These are phyloP conservation scores for Zootoca vivipara DNA, from an alignment of 2,113 vertebrate species.

Conservation along the genomic window DNA sequence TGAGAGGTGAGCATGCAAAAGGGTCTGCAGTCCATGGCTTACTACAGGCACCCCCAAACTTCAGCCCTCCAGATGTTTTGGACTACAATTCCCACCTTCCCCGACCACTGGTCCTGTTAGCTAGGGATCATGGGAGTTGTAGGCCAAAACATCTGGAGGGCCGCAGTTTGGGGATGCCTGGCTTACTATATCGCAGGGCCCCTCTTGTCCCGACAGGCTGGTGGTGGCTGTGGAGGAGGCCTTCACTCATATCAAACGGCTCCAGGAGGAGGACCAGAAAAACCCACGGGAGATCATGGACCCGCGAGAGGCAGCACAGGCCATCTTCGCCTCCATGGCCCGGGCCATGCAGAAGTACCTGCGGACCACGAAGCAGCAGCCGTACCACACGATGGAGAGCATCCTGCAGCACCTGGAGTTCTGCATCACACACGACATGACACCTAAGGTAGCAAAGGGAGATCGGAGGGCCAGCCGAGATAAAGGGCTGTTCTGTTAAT, in stretches of 20 bases:
- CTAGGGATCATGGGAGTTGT: no score
- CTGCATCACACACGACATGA: constrained; percentile 99
- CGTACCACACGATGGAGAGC: constrained; percentile 98
- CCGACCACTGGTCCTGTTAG: no score
- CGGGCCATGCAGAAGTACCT: constrained; percentile 98
- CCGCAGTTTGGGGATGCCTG: no score
- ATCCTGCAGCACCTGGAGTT: constrained; percentile 97
- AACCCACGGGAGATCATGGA: constrained; percentile 94
- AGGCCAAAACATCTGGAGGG: no score
- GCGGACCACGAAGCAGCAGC: constrained; percentile 93
- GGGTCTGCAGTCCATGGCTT: neutral
- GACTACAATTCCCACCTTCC: no score
- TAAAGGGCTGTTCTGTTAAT: no score
- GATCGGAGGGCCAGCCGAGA: no score
- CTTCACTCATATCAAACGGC: constrained; percentile 94
- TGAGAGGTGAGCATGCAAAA: no score
- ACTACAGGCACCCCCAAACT: no score
- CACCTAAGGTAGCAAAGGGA: constrained; percentile 84
- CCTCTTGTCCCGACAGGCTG: constrained; percentile 72
- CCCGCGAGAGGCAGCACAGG: constrained; percentile 93
- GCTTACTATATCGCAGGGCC: neutral
- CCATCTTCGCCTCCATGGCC: constrained; percentile 97
- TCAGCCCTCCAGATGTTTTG: no score
- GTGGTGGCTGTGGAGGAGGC: constrained; percentile 96
- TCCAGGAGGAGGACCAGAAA: constrained; percentile 93